Evolutionary conservation across 2,797 vertebrate species (phyloP), one percentile per base, ranked within the genome.

Genomic region (Mormyrus proboscirostris): DNA sequence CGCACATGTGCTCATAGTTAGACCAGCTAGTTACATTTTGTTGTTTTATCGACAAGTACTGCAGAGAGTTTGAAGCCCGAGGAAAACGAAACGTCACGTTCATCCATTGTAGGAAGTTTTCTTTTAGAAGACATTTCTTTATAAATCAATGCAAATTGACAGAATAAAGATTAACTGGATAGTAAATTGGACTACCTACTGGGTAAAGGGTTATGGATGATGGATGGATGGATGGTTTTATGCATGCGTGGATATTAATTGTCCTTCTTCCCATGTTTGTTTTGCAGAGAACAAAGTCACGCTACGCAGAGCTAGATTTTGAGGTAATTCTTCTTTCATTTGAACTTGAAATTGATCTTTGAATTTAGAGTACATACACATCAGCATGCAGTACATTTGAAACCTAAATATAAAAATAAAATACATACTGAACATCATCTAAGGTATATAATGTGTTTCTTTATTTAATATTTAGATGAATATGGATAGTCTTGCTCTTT

Each of bases 301-400:
- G 99, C 90, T 99, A 99, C 0, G 99, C 98, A 87, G 99, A 99
- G 92, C 94, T 99, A 93, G 99, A 99, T 95, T 99, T 99, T 92
- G 99, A 99, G 98, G 98, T 99, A 95, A 95, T 95, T 94, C 51
- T 90, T 51, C 87, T 76, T 62, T 89, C 19, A 10, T 62, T 51
- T 38, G 5, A 38, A 59, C 33, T 53, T 76, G 73, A 44, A 44
- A 41, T n/a, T 44, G 38, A 44, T 19, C 73, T 88, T 50, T 69
- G 25, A 62, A 44, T n/a, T 44, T 59, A 14, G 38, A 29, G 16
- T 84, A 19, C 0, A 22, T 25, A 2, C 57, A 62, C 25, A 85
- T 65, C 22, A 82, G 10, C 3, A 0, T 19, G 12, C 0, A 22
- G 76, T 47, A 82, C 41, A 8, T 44, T 8, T 47, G 41, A 47